Percentiles rank a stretch among this genome's conserved stretches.
Evolutionary conservation across 1,140 invertebrate genomes (phyloP).

Genomic region (Asobara japonica): DNA sequence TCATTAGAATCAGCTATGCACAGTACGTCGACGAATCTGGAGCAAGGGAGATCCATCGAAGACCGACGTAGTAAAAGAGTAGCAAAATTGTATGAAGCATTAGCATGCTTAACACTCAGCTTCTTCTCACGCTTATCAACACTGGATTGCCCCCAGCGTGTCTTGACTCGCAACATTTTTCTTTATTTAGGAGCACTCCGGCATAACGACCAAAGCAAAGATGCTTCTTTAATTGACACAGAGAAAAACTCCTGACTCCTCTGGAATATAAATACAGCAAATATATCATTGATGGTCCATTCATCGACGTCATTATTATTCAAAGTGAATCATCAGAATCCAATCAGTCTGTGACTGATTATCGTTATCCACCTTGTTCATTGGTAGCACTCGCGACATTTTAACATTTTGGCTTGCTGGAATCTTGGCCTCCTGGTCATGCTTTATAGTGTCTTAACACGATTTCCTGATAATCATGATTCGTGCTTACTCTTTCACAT

Average conservation of each 20-base stretch:
- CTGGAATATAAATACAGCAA: background rate
- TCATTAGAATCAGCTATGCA: slow-evolving; percentile 43
- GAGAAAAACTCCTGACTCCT: background rate
- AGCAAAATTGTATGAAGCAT: slow-evolving; percentile 49
- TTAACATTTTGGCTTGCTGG: background rate
- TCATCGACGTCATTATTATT: background rate
- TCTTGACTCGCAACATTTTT: slow-evolving; percentile 48
- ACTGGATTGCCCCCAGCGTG: slow-evolving; percentile 52
- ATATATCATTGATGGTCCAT: background rate
- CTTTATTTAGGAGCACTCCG: slow-evolving; percentile 21
- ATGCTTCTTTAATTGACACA: slow-evolving; percentile 23
- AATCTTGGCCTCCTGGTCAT: background rate
- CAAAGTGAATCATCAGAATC: background rate
- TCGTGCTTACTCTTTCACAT: slow-evolving; percentile 3
- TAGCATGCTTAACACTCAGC: slow-evolving; percentile 50
- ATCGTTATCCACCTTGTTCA: slow-evolving; percentile 17
- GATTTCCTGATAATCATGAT: slow-evolving; percentile 50
- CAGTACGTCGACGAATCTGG: slow-evolving; percentile 43
- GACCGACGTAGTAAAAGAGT: slow-evolving; percentile 20
- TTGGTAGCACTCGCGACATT: too few species aligned
- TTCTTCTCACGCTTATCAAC: slow-evolving; percentile 49
- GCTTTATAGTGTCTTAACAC: slow-evolving; percentile 48
- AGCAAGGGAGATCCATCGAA: slow-evolving; percentile 33
- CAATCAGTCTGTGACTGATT: slow-evolving; percentile 6
- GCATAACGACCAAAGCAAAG: slow-evolving; percentile 34